These are phyloP conservation scores for Ormyrus rosae DNA, from an alignment of 2,888 invertebrate genomes.

Conservation along the genomic window DNA sequence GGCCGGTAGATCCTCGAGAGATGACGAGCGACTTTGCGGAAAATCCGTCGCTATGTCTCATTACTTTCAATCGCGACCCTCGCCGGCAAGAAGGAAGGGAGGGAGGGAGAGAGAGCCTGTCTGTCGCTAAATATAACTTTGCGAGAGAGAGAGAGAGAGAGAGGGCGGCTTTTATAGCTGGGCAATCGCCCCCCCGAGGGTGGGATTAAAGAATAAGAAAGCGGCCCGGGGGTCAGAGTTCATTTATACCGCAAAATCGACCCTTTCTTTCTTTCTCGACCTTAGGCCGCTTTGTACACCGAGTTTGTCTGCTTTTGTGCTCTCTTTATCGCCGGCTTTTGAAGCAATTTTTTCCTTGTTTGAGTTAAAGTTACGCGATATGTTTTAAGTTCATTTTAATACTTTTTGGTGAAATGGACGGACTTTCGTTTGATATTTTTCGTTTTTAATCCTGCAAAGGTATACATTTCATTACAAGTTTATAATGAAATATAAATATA, in stretches of 20 bases:
- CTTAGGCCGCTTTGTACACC: background rate
- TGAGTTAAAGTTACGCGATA: no score
- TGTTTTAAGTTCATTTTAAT: no score
- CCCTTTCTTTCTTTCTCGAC: constrained; percentile 22
- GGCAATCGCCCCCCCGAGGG: constrained; percentile 53
- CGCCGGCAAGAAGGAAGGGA: constrained; percentile 53
- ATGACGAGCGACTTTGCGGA: constrained; percentile 58
- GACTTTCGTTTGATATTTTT: no score
- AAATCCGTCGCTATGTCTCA: constrained; percentile 68
- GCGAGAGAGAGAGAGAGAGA: constrained; percentile 43
- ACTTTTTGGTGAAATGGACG: no score
- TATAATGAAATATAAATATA: no score
- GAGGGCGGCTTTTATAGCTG: constrained; percentile 63
- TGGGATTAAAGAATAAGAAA: constrained; percentile 74
- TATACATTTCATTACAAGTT: no score
- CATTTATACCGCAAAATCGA: constrained; percentile 68
- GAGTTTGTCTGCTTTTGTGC: background rate
- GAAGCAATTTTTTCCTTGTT: background rate
- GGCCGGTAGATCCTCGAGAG: constrained; percentile 11
- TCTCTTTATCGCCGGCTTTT: background rate
- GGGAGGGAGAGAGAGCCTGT: constrained; percentile 43
- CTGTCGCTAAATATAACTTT: constrained; percentile 44
- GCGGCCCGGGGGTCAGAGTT: constrained; percentile 64
- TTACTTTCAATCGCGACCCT: constrained; percentile 73
- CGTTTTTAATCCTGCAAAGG: no score